A percentile compares a stretch with the other conserved stretches of the same genome.
Conservation (phyloP, 2,888 invertebrate genomes). For the Drosophila melanosoma region DNA sequence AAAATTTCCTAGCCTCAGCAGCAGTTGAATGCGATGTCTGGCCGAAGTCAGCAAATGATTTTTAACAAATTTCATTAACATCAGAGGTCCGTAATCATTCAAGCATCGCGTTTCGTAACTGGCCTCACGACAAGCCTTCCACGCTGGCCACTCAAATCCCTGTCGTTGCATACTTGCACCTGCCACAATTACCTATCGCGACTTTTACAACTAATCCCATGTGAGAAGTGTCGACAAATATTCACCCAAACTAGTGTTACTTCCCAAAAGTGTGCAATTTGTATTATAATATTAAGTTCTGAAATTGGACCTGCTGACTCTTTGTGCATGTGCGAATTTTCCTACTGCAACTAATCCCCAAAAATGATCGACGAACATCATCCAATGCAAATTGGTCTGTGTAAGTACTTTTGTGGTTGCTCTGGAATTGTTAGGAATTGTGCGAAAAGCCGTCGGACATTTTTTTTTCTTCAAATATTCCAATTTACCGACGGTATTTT, state of each 20-base stretch:
- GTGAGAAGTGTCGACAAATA: conserved; percentile 31
- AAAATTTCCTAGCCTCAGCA: conserved; percentile 71
- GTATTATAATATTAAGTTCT: background rate
- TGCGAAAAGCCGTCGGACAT: conserved; percentile 42
- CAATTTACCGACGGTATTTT: conserved; percentile 5
- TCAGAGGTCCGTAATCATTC: conserved; percentile 84
- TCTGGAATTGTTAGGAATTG: background rate
- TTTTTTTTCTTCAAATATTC: background rate
- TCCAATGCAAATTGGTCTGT: conserved; percentile 83
- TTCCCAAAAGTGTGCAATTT: background rate
- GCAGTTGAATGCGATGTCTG: conserved; percentile 40
- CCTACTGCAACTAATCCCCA: background rate
- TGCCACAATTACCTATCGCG: conserved; percentile 43
- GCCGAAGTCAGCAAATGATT: conserved; percentile 71
- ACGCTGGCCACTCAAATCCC: conserved; percentile 50
- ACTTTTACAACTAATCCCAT: conserved; percentile 1
- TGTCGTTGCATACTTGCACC: conserved; percentile 35
- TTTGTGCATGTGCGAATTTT: conserved; percentile 34
- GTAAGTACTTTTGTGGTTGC: conserved; percentile 77
- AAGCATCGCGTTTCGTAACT: conserved; percentile 83
- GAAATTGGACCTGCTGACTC: background rate
- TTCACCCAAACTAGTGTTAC: background rate
- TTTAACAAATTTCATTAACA: conserved; percentile 82
- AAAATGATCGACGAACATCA: conserved; percentile 84
- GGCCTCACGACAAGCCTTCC: conserved; percentile 43